Conservation (phyloP, 2,888 invertebrate species). For the Athalia circularis region DNA sequence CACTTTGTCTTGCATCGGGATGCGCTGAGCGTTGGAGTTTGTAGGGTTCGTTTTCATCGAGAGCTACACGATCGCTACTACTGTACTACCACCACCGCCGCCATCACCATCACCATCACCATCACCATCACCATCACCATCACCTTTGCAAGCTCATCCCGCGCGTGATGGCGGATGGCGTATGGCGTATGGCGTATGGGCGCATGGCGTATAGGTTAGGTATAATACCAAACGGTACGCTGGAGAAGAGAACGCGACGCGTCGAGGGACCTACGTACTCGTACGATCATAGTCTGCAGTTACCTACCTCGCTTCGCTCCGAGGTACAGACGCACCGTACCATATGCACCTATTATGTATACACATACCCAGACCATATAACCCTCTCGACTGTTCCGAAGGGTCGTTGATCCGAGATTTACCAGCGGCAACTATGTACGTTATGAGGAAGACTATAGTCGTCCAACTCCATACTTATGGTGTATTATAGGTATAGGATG, state of each 20-base stretch:
- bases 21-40: conserved; percentile 32
- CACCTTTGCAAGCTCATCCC: too few relatives aligned
- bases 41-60: conserved; percentile 36
- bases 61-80: neutral
- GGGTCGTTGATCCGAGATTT: conserved; percentile 39
- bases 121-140: too few relatives aligned
- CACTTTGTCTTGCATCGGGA: conserved; percentile 42
- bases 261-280: conserved; percentile 18
- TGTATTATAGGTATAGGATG: too few relatives aligned
- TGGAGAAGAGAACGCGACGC: neutral
- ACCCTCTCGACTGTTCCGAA: conserved; percentile 31
- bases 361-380: too few relatives aligned
- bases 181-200: too few relatives aligned
- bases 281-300: neutral
- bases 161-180: too few relatives aligned
- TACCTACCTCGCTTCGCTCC: conserved; percentile 4
- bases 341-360: neutral
- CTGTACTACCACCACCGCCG: too few relatives aligned
- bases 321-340: neutral
- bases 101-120: too few relatives aligned
- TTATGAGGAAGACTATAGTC: neutral
- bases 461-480: neutral
- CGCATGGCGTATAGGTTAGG: too few relatives aligned
- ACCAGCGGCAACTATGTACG: conserved; percentile 10
- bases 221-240: too few relatives aligned